A percentile compares a stretch with the other conserved stretches of the same genome.
These are phyloP conservation scores for Vulpes lagopus DNA, from an alignment of 2,113 vertebrate species.

Conservation along the genomic window DNA sequence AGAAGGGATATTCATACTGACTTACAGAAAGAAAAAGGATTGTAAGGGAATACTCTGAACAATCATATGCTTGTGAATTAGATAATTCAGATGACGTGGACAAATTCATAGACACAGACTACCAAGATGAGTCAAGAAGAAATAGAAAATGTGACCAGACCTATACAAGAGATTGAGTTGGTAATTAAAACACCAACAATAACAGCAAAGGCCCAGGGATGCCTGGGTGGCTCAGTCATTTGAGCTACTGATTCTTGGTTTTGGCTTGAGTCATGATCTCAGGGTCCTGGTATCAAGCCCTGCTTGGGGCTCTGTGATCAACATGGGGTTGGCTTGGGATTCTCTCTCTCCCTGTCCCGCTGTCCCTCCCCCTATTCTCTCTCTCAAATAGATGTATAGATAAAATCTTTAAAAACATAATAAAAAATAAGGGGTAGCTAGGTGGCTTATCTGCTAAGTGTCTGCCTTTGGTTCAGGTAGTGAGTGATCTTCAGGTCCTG, in stretches of 20 bases:
- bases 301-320: neutral
- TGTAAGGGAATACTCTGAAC: neutral
- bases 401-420: neutral
- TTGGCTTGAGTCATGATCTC: neutral
- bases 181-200: neutral
- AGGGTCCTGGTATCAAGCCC: neutral
- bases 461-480: no score
- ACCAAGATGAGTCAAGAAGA: neutral
- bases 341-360: neutral
- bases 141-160: neutral
- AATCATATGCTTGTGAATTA: neutral
- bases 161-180: neutral
- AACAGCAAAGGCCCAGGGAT: neutral
- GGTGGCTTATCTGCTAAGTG: no score
- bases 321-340: neutral
- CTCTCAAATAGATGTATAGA: neutral
- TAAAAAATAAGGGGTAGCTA: neutral
- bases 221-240: neutral
- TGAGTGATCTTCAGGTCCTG: no score
- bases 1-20: neutral
- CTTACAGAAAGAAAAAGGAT: neutral
- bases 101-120: neutral
- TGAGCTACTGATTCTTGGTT: neutral
- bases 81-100: neutral
- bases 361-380: neutral